Evolutionary conservation across 2,888 invertebrate genomes (phyloP), one percentile per base, ranked within the genome.

Genomic region (Heliconius ethilla): DNA sequence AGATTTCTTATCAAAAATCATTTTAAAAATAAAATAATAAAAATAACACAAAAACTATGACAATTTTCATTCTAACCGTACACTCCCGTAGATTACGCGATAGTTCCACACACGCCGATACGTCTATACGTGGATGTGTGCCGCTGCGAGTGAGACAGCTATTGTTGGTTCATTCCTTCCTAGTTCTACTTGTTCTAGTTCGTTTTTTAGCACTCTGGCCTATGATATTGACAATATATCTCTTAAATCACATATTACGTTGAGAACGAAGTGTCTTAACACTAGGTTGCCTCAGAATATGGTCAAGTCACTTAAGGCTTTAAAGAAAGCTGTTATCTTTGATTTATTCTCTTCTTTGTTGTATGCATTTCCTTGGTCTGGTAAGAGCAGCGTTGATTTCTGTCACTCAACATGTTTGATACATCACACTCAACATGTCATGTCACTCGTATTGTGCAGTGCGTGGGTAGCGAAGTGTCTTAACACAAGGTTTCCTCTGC

Each of bases 91-190:
- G 75, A 78, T 77, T 74, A 78, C 75, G 75, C 67, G 80, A 80
- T 82, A 82, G 81, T 81, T 82, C 69, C 80, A 76, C 81, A 75
- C 78, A 80, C 78, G 75, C 74, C 74, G 74, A 74, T 74, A 74
- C 59, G 66, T 51, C 76, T 73, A 79, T 78, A 72, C 78, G 79
- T 79, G 70, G 76, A 73, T 75, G 78, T 79, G 72, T 70, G 76
- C 72, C 18, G 51, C 18, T 74, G 73, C 66, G 75, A 78, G 79
- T 73, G 80, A 63, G 78, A 80, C 75, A 79, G 79, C 79, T 79
- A 77, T 73, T 77, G 77, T 77, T 59, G 55, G 55, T n/a, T 33
- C 72, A 59, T 72, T 72, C 59, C 72, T 72, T 59, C 33, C 72
- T 72, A 72, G 72, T 72, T 72, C 10, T 15, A 59, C 59, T 72